Evolutionary conservation across 1,140 invertebrate species (phyloP), one percentile per base, ranked within the genome.

Genomic region (Habropoda laboriosa): DNA sequence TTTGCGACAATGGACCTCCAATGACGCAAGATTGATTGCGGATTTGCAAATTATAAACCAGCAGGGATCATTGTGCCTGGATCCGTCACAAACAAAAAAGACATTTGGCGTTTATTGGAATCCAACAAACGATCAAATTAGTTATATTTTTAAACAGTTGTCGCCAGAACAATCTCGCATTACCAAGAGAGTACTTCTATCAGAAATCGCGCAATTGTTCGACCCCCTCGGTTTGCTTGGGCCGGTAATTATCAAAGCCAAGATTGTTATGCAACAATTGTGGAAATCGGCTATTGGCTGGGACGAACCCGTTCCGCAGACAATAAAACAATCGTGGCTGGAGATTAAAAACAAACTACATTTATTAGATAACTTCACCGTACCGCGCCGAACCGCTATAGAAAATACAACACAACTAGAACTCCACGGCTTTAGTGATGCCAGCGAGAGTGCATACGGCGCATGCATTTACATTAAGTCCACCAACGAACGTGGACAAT

Each of bases 361-460:
- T 16, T 1, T 51, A 2, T 16, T 70, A 3, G 21, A 30, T 6
- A 2, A 2, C 1, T 8, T 70, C 10, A 0, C 13, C 0, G 27
- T 57, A 18, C 67, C n/a, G 2, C 32, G 67, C 0, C 21, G 12
- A 2, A 30, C 18, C 7, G 8, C 30, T 2, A 16, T 32, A 32
- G 13, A 67, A 3, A 0, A 27, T 1, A 1, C 32, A 3, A 12
- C 12, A 10, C 1, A 0, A 1, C 5, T 63, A 12, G 3, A 70
- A 5, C 3, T 82, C 1, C 76, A 70, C 13, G 63, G 71, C 0
- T 78, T 78, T 7, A 30, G 40, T 21, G 66, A 78, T 42, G 64
- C 75, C 2, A 45, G 75, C 6, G 38, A 70, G 53, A 75, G 72
- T 40, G 80, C 83, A 47, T 82, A 82, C 18, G 55, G 57, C 0